Evolutionary conservation across 2,888 invertebrate species (phyloP).

Genomic region (Ophion costatus): DNA sequence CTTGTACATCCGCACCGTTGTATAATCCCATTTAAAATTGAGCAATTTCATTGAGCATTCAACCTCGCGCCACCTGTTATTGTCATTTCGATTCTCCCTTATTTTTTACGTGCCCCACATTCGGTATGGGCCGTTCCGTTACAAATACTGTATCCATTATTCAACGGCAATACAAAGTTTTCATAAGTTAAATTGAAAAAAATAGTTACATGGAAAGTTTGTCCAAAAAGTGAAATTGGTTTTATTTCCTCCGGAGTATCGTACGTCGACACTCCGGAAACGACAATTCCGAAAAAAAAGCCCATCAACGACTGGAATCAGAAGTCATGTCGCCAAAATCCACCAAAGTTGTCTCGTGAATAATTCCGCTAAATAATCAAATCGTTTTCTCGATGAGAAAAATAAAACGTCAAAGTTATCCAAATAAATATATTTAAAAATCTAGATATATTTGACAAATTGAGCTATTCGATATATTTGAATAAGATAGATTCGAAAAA

Average conservation of each 20-base stretch:
- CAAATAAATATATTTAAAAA: too few relatives aligned
- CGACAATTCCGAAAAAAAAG: neutral
- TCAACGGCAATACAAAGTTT: slow-evolving; percentile 22
- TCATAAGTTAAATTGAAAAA: slow-evolving; percentile 6
- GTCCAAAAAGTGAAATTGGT: neutral
- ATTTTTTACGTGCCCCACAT: neutral
- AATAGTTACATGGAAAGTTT: neutral
- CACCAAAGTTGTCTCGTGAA: too few relatives aligned
- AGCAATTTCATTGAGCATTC: slow-evolving; percentile 62
- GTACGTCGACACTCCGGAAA: neutral
- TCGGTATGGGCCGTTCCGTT: neutral
- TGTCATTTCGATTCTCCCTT: slow-evolving; percentile 45
- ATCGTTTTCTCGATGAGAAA: too few relatives aligned
- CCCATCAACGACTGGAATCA: too few relatives aligned
- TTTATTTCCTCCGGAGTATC: neutral
- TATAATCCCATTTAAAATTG: slow-evolving; percentile 64
- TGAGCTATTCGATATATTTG: too few relatives aligned
- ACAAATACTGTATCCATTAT: slow-evolving; percentile 1
- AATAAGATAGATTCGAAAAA: too few relatives aligned
- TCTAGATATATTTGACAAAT: too few relatives aligned
- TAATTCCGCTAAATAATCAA: too few relatives aligned
- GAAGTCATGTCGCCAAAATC: too few relatives aligned
- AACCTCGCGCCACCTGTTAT: slow-evolving; percentile 63
- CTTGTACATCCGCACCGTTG: slow-evolving; percentile 11
- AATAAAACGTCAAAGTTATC: too few relatives aligned